phyloP scores from a whole-genome alignment of 2,797 vertebrate genomes.

The Xerus rutilus region DNA sequence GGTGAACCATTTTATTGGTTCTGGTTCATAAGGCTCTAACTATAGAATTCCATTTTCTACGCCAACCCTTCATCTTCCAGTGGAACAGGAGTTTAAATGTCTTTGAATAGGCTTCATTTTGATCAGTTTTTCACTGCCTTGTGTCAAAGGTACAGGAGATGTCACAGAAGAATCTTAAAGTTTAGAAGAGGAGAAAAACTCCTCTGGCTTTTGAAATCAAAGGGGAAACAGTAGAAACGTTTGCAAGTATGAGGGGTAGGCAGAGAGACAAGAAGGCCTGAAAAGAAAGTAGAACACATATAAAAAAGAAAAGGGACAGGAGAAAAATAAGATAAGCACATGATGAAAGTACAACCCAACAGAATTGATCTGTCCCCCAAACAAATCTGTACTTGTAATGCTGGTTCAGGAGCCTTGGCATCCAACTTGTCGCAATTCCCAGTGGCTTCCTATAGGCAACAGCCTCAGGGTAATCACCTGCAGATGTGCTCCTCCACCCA shows the following conservation, averaged over 20 bases:
- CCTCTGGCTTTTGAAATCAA: neutral
- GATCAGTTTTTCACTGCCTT: constrained; percentile 43
- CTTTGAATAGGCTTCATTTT: constrained; percentile 42
- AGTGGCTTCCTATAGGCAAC: neutral
- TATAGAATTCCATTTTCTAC: constrained; percentile 63
- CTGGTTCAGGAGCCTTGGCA: neutral
- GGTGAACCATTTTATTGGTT: constrained; percentile 76
- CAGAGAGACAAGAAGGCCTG: neutral
- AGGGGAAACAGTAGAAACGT: neutral
- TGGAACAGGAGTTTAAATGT: constrained; percentile 56
- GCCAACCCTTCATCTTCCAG: constrained; percentile 56
- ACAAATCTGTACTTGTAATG: neutral
- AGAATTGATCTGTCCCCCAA: neutral
- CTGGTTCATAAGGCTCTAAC: constrained; percentile 72
- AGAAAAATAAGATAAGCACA: neutral
- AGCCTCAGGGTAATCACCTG: neutral
- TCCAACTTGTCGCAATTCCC: neutral
- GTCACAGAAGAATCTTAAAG: constrained; percentile 2
- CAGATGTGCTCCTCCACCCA: too few species aligned
- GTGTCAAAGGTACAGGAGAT: neutral
- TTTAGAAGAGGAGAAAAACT: neutral
- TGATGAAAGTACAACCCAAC: neutral
- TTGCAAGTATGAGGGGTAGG: neutral
- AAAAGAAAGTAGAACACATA: neutral
- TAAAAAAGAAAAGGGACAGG: neutral